Percentiles rank a stretch among this genome's conserved stretches.
Evolutionary conservation across 2,113 vertebrate species (phyloP).

Genomic region (Colius striatus): DNA sequence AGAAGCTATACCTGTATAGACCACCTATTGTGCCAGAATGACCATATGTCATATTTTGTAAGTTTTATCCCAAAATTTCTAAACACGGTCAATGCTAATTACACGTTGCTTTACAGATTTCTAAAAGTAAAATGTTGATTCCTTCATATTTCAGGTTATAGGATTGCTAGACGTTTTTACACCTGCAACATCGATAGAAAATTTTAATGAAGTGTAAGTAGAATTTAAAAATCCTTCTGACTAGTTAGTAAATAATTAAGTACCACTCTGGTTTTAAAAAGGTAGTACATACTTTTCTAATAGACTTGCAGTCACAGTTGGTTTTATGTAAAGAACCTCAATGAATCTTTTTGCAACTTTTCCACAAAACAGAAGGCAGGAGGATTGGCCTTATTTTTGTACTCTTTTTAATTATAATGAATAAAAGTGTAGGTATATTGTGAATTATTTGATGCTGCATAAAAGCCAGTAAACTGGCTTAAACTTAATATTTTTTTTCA

Average conservation of each 20-base stretch:
- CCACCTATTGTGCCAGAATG: neutral
- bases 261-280: neutral
- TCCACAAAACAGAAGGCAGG: neutral
- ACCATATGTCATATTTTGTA: neutral
- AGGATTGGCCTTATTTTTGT: neutral
- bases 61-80: neutral
- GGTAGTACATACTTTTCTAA: neutral
- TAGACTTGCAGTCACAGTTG: neutral
- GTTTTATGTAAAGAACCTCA: neutral
- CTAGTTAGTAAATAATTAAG: neutral
- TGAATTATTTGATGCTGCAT: neutral
- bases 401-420: neutral
- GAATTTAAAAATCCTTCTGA: neutral
- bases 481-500: neutral
- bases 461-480: neutral
- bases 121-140: neutral
- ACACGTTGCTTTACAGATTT: neutral
- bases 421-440: neutral
- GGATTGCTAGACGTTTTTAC: conserved; percentile 96
- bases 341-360: neutral
- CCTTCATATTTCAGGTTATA: conserved; percentile 76
- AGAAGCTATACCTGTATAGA: neutral
- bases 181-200: conserved; percentile 87
- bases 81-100: neutral
- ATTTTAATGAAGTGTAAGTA: conserved; percentile 95